Percentiles rank a stretch among this genome's conserved stretches.
Conservation (phyloP, 2,888 invertebrate genomes). For the Aleiodes testaceus region DNA sequence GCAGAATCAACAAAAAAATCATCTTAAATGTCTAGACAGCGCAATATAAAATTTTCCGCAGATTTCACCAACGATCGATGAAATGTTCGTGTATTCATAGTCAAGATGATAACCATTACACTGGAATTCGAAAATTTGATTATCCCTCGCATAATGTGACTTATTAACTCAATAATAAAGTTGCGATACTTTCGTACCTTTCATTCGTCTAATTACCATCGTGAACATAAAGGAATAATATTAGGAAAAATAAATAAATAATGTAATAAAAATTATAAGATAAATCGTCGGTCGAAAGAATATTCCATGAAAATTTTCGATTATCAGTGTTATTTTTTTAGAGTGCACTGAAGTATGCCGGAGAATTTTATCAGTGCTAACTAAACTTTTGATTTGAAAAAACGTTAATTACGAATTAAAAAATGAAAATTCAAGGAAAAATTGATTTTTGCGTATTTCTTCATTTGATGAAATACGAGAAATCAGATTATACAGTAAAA, state of each 20-base stretch:
- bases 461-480: no score
- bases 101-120: background rate
- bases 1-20: no score
- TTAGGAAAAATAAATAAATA: background rate
- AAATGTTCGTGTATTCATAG: background rate
- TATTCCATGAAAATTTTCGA: conserved; percentile 18
- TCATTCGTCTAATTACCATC: background rate
- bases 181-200: conserved; percentile 2
- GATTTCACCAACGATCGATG: background rate
- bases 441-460: no score
- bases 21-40: no score
- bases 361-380: background rate
- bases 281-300: conserved; percentile 23
- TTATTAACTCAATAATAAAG: background rate
- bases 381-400: background rate
- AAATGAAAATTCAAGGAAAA: no score
- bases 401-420: no score
- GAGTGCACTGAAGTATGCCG: conserved; percentile 21
- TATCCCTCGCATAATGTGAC: no score
- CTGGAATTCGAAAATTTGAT: no score
- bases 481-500: no score
- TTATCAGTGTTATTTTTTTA: background rate
- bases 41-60: no score
- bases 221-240: background rate
- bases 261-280: no score